Evolutionary conservation across 2,797 vertebrate species (phyloP).

Genomic region (Eutrigla gurnardus): DNA sequence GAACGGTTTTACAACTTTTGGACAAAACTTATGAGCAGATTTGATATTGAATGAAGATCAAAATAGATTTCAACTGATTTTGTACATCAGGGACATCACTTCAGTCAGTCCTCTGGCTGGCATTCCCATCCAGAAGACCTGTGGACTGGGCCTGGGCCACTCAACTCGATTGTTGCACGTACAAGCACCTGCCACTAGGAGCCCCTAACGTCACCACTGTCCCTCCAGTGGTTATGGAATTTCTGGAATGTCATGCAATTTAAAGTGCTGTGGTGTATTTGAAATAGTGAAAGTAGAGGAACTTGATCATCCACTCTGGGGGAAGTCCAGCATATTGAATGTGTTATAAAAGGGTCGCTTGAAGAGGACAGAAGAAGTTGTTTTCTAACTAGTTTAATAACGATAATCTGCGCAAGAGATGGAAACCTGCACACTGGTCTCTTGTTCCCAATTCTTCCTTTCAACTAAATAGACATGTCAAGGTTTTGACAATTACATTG

Average conservation of each 20-base stretch:
- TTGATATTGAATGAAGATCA: not conserved
- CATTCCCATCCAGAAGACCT: not conserved
- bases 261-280: not conserved
- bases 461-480: not conserved
- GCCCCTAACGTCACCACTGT: not conserved
- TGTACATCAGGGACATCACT: not conserved
- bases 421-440: not conserved
- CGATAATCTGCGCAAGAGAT: not conserved
- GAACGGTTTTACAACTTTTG: not conserved
- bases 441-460: not conserved
- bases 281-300: not conserved
- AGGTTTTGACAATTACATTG: not conserved
- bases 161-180: constrained; percentile 6
- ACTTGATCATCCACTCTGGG: not conserved
- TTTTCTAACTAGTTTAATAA: not conserved
- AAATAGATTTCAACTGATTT: not conserved
- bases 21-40: not conserved
- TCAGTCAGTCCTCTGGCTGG: not conserved
- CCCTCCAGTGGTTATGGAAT: constrained; percentile 7
- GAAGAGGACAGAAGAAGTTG: not conserved
- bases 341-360: not conserved
- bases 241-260: constrained; percentile 14
- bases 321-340: not conserved
- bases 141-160: not conserved
- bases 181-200: constrained; percentile 6